Percentiles rank a stretch among this genome's conserved stretches.
Evolutionary conservation across 2,113 vertebrate genomes (phyloP).

Genomic region (Calyptomena viridis): DNA sequence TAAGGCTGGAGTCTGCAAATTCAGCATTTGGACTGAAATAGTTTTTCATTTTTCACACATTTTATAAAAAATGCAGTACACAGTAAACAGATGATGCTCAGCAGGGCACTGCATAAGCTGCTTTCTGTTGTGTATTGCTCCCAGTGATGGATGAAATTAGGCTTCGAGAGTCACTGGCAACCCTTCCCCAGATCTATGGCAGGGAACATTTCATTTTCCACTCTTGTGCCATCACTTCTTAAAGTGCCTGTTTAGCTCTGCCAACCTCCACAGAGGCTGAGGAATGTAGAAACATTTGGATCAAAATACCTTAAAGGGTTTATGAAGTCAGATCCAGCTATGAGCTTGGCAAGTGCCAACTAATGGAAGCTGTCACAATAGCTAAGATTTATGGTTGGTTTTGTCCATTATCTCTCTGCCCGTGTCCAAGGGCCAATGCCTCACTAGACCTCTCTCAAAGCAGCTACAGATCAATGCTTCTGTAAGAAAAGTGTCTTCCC

Average conservation of each 20-base stretch:
- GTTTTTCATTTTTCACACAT: slow-evolving; percentile 38
- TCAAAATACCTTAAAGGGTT: background rate
- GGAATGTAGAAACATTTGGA: background rate
- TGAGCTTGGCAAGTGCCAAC: background rate
- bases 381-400: background rate
- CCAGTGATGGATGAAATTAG: slow-evolving; percentile 38
- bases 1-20: slow-evolving; percentile 43
- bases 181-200: background rate
- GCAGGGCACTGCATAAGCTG: slow-evolving; percentile 52
- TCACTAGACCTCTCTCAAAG: background rate
- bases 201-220: background rate
- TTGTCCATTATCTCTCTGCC: background rate
- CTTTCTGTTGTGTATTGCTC: slow-evolving; percentile 42
- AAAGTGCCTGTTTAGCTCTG: background rate
- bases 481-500: background rate
- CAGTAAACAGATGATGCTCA: slow-evolving; percentile 64
- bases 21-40: slow-evolving; percentile 56
- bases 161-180: background rate
- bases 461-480: background rate
- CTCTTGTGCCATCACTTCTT: background rate
- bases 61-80: slow-evolving; percentile 15
- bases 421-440: background rate
- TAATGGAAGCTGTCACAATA: background rate
- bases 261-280: background rate
- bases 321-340: slow-evolving; percentile 1